Conservation (phyloP, 2,797 vertebrate genomes). For the Synaphobranchus kaupii region DNA sequence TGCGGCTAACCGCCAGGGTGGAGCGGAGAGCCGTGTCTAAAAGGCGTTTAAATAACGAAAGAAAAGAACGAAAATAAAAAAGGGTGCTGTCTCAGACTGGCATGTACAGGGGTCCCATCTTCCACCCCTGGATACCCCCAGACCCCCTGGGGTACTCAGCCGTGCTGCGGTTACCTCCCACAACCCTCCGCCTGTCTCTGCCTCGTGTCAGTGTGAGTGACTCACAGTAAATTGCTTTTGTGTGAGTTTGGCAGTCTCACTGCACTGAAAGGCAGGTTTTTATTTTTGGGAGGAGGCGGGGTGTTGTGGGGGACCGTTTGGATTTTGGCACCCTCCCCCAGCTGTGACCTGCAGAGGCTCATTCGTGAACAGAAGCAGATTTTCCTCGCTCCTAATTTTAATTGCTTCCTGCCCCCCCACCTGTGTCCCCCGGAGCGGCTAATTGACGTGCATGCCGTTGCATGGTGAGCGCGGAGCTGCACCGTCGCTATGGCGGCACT, state of each 20-base stretch:
- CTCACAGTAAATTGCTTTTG: slow-evolving; percentile 4
- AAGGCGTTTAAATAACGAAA: background rate
- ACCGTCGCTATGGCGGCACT: background rate
- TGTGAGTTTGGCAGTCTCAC: background rate
- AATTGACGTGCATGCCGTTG: background rate
- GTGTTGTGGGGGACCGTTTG: too few relatives aligned
- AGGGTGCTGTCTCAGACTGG: background rate
- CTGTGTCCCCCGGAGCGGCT: background rate
- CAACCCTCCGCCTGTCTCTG: too few relatives aligned
- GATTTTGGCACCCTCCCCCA: too few relatives aligned
- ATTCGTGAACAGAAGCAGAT: background rate
- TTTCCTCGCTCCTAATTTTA: background rate
- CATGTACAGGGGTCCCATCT: background rate
- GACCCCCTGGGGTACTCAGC: background rate
- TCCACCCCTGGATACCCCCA: background rate
- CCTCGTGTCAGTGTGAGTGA: background rate
- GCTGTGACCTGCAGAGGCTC: background rate
- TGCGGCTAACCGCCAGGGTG: background rate
- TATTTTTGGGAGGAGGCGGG: background rate
- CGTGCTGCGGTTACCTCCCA: background rate
- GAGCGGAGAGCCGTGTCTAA: background rate
- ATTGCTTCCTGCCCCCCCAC: background rate
- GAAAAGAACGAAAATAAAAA: background rate
- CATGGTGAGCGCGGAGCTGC: background rate
- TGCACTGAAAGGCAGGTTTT: background rate